These are phyloP conservation scores for Podabrus alpinus DNA, from an alignment of 2,888 invertebrate species.

Conservation along the genomic window DNA sequence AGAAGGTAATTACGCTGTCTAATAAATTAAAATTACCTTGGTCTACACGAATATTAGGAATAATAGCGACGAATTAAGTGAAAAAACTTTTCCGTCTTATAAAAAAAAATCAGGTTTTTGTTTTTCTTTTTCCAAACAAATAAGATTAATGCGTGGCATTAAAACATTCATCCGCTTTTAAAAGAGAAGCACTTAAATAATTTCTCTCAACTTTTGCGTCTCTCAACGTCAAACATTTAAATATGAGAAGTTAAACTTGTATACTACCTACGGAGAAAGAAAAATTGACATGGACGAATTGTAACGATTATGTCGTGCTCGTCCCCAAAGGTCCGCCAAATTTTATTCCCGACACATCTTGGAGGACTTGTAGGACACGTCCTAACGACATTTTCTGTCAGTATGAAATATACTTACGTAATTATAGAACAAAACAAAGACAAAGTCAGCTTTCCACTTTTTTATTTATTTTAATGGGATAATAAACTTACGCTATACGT, in stretches of 20 bases:
- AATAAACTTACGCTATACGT: not conserved
- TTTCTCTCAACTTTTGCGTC: not conserved
- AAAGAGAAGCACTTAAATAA: not conserved
- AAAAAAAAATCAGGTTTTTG: not conserved
- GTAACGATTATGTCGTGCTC: not conserved
- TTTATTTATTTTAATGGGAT: not conserved
- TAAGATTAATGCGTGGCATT: not conserved
- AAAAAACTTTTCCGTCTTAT: not conserved
- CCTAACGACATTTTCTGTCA: not conserved
- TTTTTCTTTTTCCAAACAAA: not conserved
- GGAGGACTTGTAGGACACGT: not conserved
- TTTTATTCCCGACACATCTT: not conserved
- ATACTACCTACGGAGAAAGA: not conserved
- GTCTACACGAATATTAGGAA: not conserved
- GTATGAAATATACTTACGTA: not conserved
- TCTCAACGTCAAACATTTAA: not conserved
- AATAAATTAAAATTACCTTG: not conserved
- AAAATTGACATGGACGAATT: not conserved
- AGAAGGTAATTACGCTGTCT: not conserved
- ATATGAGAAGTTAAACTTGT: not conserved
- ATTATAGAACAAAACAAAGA: not conserved
- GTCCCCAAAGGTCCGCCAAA: not conserved
- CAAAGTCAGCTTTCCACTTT: not conserved
- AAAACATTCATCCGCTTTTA: conserved; percentile 1
- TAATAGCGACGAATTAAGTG: not conserved